phyloP scores from a whole-genome alignment of 2,113 vertebrate species.

The Pholis gunnellus region DNA sequence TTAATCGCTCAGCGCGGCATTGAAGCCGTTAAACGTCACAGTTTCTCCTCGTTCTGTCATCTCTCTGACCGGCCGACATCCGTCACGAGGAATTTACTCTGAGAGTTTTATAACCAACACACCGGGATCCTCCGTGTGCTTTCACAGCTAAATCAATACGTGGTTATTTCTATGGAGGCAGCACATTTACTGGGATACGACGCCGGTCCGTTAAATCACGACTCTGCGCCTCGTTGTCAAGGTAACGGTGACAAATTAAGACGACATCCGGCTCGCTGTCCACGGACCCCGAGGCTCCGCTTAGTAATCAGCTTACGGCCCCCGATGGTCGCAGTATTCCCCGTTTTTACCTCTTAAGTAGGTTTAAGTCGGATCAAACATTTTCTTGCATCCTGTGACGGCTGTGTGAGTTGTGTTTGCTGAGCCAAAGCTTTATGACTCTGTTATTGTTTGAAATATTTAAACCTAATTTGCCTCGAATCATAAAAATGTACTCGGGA shows the following conservation, averaged over 20 bases:
- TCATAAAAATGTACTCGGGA: background rate
- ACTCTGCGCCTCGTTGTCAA: conserved; percentile 17
- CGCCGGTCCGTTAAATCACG: conserved; percentile 37
- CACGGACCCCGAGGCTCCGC: background rate
- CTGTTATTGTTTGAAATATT: background rate
- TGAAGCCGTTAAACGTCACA: background rate
- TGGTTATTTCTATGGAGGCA: conserved; percentile 24
- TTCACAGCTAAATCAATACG: conserved; percentile 50
- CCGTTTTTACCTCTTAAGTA: background rate
- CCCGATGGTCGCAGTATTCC: background rate
- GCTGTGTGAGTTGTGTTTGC: background rate
- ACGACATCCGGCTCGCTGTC: conserved; percentile 19
- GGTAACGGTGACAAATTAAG: conserved; percentile 56
- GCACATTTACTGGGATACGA: conserved; percentile 44
- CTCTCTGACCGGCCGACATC: background rate
- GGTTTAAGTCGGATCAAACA: conserved; percentile 6
- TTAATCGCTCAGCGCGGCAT: background rate
- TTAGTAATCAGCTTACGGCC: conserved; percentile 26
- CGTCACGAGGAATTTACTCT: conserved; percentile 10
- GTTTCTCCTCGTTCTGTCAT: conserved; percentile 1
- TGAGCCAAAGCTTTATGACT: background rate
- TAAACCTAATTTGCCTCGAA: background rate
- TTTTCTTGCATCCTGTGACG: background rate
- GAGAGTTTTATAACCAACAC: conserved; percentile 25
- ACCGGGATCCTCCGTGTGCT: conserved; percentile 22